Evolutionary conservation across 2,113 vertebrate species (phyloP).

Genomic region (Irena cyanogastra): DNA sequence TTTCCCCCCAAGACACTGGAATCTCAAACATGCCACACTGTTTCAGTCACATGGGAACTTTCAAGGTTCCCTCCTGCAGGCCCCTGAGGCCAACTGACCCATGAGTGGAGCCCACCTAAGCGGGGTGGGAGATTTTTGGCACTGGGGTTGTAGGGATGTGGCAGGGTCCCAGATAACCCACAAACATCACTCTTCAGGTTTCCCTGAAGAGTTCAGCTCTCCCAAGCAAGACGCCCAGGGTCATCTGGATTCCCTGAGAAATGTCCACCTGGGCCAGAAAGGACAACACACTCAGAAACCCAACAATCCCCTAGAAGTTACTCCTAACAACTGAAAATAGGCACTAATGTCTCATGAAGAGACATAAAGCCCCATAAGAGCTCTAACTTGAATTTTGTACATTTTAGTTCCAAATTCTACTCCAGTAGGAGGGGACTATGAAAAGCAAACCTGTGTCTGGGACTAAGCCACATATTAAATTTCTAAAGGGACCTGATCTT

Average conservation of each 20-base stretch:
- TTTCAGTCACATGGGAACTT: background rate
- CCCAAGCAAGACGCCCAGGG: background rate
- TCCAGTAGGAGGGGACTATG: background rate
- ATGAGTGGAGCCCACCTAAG: background rate
- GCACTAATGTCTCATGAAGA: background rate
- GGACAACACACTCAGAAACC: background rate
- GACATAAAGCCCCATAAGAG: background rate
- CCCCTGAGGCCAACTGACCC: background rate
- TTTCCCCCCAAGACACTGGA: background rate
- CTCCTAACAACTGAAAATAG: background rate
- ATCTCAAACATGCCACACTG: too few species aligned
- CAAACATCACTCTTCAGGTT: background rate
- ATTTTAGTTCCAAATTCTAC: background rate
- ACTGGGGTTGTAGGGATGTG: rapidly evolving
- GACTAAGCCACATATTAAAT: background rate
- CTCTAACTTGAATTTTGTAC: background rate
- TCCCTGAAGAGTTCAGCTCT: background rate
- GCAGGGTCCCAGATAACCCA: background rate
- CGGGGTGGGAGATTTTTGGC: background rate
- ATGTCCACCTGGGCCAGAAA: background rate
- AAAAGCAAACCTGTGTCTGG: background rate
- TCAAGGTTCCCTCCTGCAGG: background rate
- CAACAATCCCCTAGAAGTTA: background rate
- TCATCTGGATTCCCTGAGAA: background rate
- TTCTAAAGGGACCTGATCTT: background rate